Conservation (phyloP, 2,888 invertebrate species). For the Isotomurus palustris region DNA sequence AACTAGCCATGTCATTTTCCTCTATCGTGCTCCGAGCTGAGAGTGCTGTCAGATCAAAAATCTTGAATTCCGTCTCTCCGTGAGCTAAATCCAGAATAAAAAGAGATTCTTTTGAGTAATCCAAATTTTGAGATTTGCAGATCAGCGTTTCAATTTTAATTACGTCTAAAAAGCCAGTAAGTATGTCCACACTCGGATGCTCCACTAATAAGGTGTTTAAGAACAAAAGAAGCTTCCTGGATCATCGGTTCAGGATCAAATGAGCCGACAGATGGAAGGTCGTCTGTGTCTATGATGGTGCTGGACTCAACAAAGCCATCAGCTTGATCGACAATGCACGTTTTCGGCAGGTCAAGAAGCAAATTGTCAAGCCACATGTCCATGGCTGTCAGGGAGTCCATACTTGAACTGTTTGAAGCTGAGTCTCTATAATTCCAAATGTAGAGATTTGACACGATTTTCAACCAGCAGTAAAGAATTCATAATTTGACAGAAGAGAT, state of each 20-base stretch:
- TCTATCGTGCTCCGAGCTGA: too few species aligned
- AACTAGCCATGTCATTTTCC: too few species aligned
- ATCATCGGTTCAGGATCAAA: background rate
- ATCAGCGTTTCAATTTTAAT: too few species aligned
- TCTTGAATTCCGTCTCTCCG: background rate
- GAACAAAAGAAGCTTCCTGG: background rate
- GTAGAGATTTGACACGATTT: background rate
- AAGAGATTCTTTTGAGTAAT: background rate
- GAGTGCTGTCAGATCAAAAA: background rate
- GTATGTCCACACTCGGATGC: constrained; percentile 9
- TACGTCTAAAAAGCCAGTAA: constrained; percentile 26
- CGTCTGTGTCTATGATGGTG: constrained; percentile 9
- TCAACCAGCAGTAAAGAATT: too few species aligned
- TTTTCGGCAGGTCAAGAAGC: constrained; percentile 2
- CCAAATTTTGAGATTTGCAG: too few species aligned
- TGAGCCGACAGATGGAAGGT: constrained; percentile 4
- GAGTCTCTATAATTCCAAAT: background rate
- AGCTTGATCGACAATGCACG: constrained; percentile 1
- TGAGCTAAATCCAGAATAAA: background rate
- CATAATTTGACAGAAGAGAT: too few species aligned
- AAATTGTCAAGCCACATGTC: constrained; percentile 24
- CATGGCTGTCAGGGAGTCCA: background rate
- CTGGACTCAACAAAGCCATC: constrained; percentile 5
- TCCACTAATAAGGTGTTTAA: constrained; percentile 2
- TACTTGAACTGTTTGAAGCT: too few species aligned